phyloP scores from a whole-genome alignment of 2,797 vertebrate species.

The Gallirallus australis region DNA sequence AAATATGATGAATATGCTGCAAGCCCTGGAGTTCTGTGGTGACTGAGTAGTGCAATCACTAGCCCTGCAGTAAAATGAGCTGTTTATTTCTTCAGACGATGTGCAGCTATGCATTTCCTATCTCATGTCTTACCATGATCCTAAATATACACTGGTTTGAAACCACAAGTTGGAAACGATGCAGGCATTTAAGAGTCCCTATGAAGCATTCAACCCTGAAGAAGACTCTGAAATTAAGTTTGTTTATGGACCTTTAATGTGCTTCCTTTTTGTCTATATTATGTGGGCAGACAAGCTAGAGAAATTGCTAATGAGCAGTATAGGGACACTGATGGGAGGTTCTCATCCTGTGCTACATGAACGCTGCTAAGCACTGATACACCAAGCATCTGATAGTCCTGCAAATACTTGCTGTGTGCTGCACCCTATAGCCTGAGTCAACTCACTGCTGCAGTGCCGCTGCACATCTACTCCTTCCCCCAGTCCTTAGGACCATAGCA shows the following conservation, averaged over 20 bases:
- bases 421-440: background rate
- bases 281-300: background rate
- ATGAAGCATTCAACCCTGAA: background rate
- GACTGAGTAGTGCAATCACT: background rate
- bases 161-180: background rate
- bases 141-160: background rate
- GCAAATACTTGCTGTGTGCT: background rate
- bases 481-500: background rate
- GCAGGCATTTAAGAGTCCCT: background rate
- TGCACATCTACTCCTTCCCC: background rate
- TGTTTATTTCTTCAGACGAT: background rate
- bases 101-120: background rate
- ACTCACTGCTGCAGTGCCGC: background rate
- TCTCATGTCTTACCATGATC: background rate
- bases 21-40: background rate
- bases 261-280: background rate
- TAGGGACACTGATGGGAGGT: fast-evolving
- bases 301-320: background rate
- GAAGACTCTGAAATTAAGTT: background rate
- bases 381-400: background rate
- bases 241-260: background rate
- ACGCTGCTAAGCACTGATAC: fast-evolving
- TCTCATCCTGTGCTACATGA: background rate
- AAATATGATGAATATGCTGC: background rate
- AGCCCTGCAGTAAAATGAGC: background rate